phyloP scores from a whole-genome alignment of 2,113 vertebrate genomes.

The Dipodomys stephensi region DNA sequence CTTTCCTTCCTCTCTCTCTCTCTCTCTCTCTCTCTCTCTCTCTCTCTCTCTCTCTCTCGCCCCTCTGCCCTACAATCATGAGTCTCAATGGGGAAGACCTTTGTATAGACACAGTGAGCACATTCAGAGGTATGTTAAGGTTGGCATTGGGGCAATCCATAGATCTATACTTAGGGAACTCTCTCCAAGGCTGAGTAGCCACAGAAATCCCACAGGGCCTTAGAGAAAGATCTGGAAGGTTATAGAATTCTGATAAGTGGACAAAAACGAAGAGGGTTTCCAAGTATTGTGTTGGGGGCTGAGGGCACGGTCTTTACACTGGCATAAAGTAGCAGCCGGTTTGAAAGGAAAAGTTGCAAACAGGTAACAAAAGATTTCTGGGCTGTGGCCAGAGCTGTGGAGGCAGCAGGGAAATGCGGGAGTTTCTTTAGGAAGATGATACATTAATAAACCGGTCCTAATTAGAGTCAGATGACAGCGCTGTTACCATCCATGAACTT shows the following conservation, averaged over 20 bases:
- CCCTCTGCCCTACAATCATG: fast-evolving
- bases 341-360: not conserved
- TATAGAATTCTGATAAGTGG: too few species aligned
- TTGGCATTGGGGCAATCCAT: too few species aligned
- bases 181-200: too few species aligned
- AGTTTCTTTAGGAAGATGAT: not conserved
- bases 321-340: not conserved
- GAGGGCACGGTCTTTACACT: not conserved
- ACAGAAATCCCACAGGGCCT: fast-evolving
- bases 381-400: not conserved
- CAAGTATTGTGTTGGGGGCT: not conserved
- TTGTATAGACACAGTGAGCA: not conserved
- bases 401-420: not conserved
- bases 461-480: not conserved
- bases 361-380: too few species aligned
- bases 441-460: not conserved
- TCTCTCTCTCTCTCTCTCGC: not conserved
- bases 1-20: too few species aligned
- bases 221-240: not conserved
- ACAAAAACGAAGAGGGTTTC: not conserved
- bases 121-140: fast-evolving
- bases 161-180: not conserved
- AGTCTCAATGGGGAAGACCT: not conserved
- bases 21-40: too few species aligned
- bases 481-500: not conserved